Base-by-base conservation (phyloP, 2,888 invertebrate species). In the Drosophila niveifrons region DNA sequence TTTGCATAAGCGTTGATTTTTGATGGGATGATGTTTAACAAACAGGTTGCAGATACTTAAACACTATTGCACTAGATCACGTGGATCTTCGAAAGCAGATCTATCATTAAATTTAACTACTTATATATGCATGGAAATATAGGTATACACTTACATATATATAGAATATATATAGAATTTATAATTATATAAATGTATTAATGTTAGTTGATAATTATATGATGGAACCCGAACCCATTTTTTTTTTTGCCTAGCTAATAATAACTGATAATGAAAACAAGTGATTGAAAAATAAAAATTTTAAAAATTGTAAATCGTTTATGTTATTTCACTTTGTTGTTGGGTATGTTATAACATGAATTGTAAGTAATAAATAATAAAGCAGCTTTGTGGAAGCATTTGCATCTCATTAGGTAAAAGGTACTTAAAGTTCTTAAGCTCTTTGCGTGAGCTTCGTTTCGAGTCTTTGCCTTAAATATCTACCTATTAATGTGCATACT, bases 221-320 rank as follows among this genome's bases (percentile, higher is more conserved):
- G 65, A 71, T 61, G 62, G 58, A 66, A 74, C 55, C 62, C 63
- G 59, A 69, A 44, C 36, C 36, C 23, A 23, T 56, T 65, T 86
- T 82, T 80, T 80, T 82, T 83, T 83, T 85, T 83, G 80, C 65
- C 36, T 84, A 85, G 85, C 77, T 80, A 82, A 87, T 87, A 82
- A 82, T 66, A 82, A 88, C 80, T 80, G 73, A 87, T 82, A 84
- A 84, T 84, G 78, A 71, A 70, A 80, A 77, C 70, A 85, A 88
- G 88, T 85, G 84, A 85, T 85, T 88, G 75, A 88, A 64, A 69
- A 85, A 88, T 85, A 88, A 88, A 87, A 78, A 78, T 82, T 80
- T 73, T n/a, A 73, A 82, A 74, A 79, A 68, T 70, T 65, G 52
- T 71, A 71, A 10, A n/a, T 1, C 13, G n/a, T 44, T 34, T 41